Conservation (phyloP, 2,888 invertebrate species). For the Drosophila subquinaria region DNA sequence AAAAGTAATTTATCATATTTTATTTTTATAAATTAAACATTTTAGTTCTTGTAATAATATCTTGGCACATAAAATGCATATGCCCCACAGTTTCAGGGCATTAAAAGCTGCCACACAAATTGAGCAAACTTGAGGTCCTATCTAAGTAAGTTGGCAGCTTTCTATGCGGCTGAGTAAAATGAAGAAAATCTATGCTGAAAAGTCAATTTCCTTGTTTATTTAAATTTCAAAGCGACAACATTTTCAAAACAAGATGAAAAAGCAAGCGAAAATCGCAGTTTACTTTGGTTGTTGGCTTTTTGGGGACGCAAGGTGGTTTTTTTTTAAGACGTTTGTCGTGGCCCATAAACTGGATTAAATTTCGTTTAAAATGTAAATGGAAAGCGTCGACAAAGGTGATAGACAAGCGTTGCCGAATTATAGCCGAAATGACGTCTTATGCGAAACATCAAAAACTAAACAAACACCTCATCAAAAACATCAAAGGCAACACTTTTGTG, state of each 20-base stretch:
- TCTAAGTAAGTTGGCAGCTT: constrained; percentile 11
- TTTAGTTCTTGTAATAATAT: too few species aligned
- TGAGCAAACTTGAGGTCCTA: background rate
- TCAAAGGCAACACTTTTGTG: constrained; percentile 70
- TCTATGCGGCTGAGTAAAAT: constrained; percentile 1
- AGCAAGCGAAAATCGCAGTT: constrained; percentile 28
- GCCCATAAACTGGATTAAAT: constrained; percentile 80
- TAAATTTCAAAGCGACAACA: constrained; percentile 70
- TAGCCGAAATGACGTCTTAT: constrained; percentile 51
- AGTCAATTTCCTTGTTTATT: constrained; percentile 81
- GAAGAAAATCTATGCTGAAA: constrained; percentile 54
- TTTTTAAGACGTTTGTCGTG: constrained; percentile 31
- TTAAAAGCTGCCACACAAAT: constrained; percentile 12
- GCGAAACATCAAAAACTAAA: constrained; percentile 78
- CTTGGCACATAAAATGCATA: too few species aligned
- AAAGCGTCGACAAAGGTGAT: constrained; percentile 53
- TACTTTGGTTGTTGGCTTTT: constrained; percentile 12
- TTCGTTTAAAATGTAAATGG: constrained; percentile 83
- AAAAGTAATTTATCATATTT: background rate
- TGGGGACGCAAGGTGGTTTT: constrained; percentile 31
- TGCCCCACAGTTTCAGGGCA: constrained; percentile 2
- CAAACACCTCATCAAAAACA: constrained; percentile 83
- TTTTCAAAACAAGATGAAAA: constrained; percentile 13
- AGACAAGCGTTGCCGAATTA: constrained; percentile 56
- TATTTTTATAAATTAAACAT: background rate